These are phyloP conservation scores for Phenganax stokvisi DNA, from an alignment of 92 coral and sea anemone genomes.

Conservation along the genomic window DNA sequence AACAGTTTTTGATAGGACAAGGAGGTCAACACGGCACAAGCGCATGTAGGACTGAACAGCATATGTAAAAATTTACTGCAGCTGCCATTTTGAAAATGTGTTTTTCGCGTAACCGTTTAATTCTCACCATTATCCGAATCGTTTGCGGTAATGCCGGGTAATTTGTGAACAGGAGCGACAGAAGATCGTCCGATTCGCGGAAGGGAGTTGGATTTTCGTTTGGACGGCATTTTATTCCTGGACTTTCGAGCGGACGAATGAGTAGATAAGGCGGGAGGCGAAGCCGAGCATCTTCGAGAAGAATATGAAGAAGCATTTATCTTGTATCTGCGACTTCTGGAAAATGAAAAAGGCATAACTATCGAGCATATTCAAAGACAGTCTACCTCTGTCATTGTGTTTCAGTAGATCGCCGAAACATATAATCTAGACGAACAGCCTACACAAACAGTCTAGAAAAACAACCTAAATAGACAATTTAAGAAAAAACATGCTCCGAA, in stretches of 20 bases:
- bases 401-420: too few species aligned
- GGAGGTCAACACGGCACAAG: too few species aligned
- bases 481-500: too few species aligned
- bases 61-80: background rate
- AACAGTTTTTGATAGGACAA: too few species aligned
- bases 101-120: background rate
- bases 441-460: too few species aligned
- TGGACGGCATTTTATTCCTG: background rate
- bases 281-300: background rate
- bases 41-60: too few species aligned
- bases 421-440: too few species aligned
- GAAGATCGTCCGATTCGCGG: slow-evolving; percentile 29
- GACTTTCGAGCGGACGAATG: slow-evolving; percentile 19
- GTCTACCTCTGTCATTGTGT: background rate
- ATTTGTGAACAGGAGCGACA: slow-evolving; percentile 13
- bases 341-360: background rate
- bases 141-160: slow-evolving; percentile 6
- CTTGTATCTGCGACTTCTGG: slow-evolving; percentile 6
- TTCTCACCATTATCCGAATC: slow-evolving; percentile 34
- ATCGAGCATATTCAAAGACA: background rate
- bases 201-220: slow-evolving; percentile 29
- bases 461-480: too few species aligned
- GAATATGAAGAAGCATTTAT: background rate
- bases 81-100: background rate
- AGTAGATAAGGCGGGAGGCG: background rate